Conservation (phyloP, 1,140 invertebrate species). For the Littorina saxatilis region DNA sequence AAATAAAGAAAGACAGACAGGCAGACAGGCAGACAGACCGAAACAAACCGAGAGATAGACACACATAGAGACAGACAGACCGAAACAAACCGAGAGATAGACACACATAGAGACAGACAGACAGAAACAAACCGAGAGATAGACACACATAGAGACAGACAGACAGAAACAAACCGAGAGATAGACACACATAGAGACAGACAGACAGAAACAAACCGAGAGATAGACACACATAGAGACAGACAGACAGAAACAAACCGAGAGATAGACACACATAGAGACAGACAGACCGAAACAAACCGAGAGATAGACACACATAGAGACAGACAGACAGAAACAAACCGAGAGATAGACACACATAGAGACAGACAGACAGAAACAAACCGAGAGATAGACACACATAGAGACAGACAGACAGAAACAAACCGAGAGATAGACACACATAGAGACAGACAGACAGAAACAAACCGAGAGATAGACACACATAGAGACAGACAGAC, state of each 20-base stretch:
- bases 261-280: background rate
- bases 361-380: slow-evolving; percentile 4
- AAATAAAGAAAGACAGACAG: background rate
- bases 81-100: background rate
- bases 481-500: background rate
- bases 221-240: background rate
- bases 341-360: background rate
- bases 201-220: background rate
- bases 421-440: background rate
- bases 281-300: background rate
- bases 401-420: background rate
- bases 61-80: background rate
- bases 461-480: background rate
- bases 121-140: background rate
- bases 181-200: background rate
- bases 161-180: slow-evolving; percentile 2
- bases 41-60: slow-evolving; percentile 8
- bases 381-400: background rate
- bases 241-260: slow-evolving; percentile 13
- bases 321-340: background rate
- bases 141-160: background rate
- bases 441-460: slow-evolving; percentile 20
- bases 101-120: background rate
- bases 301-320: background rate
- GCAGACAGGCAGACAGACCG: slow-evolving; percentile 11